Conservation (phyloP, 1,140 invertebrate species). For the Atta cephalotes region DNA sequence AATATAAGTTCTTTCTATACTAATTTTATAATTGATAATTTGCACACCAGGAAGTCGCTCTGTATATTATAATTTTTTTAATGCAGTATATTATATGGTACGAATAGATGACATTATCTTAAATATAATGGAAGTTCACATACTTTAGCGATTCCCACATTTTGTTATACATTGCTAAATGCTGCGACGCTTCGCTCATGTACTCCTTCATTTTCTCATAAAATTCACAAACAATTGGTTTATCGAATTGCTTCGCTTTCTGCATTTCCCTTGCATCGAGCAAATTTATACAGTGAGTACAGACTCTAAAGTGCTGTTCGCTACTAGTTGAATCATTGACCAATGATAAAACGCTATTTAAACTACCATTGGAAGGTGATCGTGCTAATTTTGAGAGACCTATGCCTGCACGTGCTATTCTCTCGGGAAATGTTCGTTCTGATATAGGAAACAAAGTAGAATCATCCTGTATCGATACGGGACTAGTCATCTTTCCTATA, state of each 20-base stretch:
- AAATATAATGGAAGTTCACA: slow-evolving; percentile 20
- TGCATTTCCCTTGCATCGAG: slow-evolving; percentile 93
- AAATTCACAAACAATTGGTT: slow-evolving; percentile 92
- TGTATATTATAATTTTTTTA: slow-evolving; percentile 4
- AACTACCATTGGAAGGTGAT: slow-evolving; percentile 85
- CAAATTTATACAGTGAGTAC: slow-evolving; percentile 93
- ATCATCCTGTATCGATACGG: slow-evolving; percentile 84
- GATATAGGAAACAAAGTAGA: slow-evolving; percentile 80
- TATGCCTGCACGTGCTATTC: slow-evolving; percentile 87
- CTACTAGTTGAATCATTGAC: slow-evolving; percentile 85
- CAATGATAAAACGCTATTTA: slow-evolving; percentile 86
- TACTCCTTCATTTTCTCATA: slow-evolving; percentile 93
- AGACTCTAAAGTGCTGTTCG: slow-evolving; percentile 92
- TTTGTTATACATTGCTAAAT: slow-evolving; percentile 94
- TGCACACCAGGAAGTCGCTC: not conserved
- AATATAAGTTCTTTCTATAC: slow-evolving; percentile 10
- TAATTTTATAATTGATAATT: slow-evolving; percentile 11
- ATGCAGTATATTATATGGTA: not conserved
- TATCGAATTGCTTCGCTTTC: slow-evolving; percentile 92
- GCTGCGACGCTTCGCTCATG: slow-evolving; percentile 92
- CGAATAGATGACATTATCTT: slow-evolving; percentile 10
- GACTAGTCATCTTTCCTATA: slow-evolving; percentile 88
- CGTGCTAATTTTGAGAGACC: slow-evolving; percentile 83
- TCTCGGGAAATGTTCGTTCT: slow-evolving; percentile 81
- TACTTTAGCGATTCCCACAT: slow-evolving; percentile 92